Base-by-base conservation (phyloP, 2,888 invertebrate species). In the Stegophylla sp. region DNA sequence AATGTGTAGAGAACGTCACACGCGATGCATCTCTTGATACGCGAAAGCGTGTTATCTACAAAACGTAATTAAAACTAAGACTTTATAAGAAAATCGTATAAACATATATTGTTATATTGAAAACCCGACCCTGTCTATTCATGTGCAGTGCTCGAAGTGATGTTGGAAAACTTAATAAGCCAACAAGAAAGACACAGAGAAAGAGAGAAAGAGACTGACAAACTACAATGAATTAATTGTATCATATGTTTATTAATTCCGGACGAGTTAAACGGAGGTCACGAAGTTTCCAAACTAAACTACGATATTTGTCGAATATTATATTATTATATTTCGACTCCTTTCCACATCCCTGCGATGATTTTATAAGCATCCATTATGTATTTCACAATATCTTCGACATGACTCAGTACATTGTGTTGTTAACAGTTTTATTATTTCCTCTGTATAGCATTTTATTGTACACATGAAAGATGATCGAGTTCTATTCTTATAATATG, bases 131-230 rank as follows among this genome's bases (percentile, higher is more conserved):
- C n/a, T 5, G 43, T 72, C 41, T 12, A 26, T 23, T 9, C 12
- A 34, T 3, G 34, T 34, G 7, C 34, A 7, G 34, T 3, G 34
- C 3, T 3, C 34, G 34, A 34, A n/a, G n/a, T 7, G 34, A 53
- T 15, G 5, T 56, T 72, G 17, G 56, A 17, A 41, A 72, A 72
- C 41, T 56, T 72, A 41, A 72, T 41, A 56, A 23, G 3, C 41
- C 9, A 17, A 72, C 41, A 41, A 72, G 15, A 61, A n/a, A n/a
- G 1, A 10, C 41, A 41, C 56, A 3, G 34, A n/a, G n/a, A n/a
- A n/a, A n/a, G n/a, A n/a, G n/a, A n/a, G n/a, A n/a, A n/a, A n/a
- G n/a, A n/a, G n/a, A n/a, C 7, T 56, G 56, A 72, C 41, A 53
- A 56, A 41, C 17, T 51, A 71, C 17, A n/a, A 73, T 26, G 23